Base-by-base conservation (phyloP, 30 jellyfish, hydroid and myxozoan genomes). In the Mastigias papua region DNA sequence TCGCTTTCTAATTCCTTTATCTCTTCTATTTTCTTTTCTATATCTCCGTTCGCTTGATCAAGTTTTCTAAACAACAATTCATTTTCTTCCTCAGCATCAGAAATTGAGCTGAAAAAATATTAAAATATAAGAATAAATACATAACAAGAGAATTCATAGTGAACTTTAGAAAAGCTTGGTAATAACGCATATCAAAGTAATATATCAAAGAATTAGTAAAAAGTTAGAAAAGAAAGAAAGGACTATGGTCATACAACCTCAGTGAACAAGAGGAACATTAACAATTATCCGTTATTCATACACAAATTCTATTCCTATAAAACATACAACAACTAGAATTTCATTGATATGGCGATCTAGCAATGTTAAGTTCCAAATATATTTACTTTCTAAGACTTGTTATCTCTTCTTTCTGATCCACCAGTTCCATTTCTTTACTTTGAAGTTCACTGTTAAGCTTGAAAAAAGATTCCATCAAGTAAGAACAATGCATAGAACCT, bases 41-140 rank as follows among this genome's bases (percentile, higher is more conserved):
- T 28, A 48, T 78, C 63, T 5, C 66, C 25, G 22, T 33, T 34
- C 28, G 58, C n/a, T 23, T 46, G 51, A 42, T 83, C 80, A 31
- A 83, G 61, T 34, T 58, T 73, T 50, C 71, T 69, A 71, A 71
- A 84, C 35, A 84, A 46, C 13, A 62, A 23, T 23, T 63, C 46
- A 6, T 63, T 63, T 63, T 63, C 74, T 1, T 63, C 74, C 23
- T 63, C 74, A 63, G 27, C 7, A 1, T 63, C 42, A 63, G 46
- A 6, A 5, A 19, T 3, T 27, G 42, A 25, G 23, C 74, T 63
- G 74, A 3, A 37, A n/a, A n/a, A n/a, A n/a, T n/a, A n/a, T n/a
- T n/a, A n/a, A n/a, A n/a, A n/a, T n/a, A n/a, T n/a, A n/a, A n/a
- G n/a, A n/a, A n/a, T n/a, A n/a, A n/a, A n/a, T n/a, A n/a, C n/a